Evolutionary conservation across 2,888 invertebrate genomes (phyloP), one percentile per base, ranked within the genome.

Genomic region (Dicroscelio sp.): DNA sequence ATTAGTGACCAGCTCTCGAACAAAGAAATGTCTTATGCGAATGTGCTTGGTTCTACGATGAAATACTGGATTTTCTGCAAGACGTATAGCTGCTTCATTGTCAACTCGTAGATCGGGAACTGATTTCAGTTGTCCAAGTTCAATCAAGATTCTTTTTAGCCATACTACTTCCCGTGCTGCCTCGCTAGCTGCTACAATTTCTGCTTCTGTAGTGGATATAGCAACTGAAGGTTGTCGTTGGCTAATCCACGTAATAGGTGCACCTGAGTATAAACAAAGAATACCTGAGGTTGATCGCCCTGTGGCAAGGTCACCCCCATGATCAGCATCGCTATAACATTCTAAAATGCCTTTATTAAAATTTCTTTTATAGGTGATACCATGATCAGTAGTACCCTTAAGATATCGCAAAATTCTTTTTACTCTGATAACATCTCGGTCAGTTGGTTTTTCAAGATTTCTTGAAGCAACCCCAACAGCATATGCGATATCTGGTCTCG

Each of bases 261-360:
- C 94, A 27, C 94, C 94, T 38, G 94, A 83, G 76, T 92, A 93
- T 25, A 69, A 88, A 10, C 93, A 86, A 1, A 95, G 83, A 0
- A 94, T 86, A 20, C 94, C 95, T 48, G 95, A 92, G 17, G 94
- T 95, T 75, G 94, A 95, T n/a, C 96, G 91, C 12, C 95, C 93
- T 27, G 95, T 95, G 43, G 83, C 93, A 35, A 71, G 43, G 43
- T 95, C 95, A 6, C 95, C 95, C 60, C 94, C 96, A 88, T 95
- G 96, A 92, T 96, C 96, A 43, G 96, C 95, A 93, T 96, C 95
- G 35, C 95, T 96, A 33, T 75, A 92, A 55, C 76, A 75, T 17
- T 79, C 67, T 10, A 89, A 27, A 65, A 60, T 2, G n/a, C 65
- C 86, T 48, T 30, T 52, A 17, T n/a, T 14, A 1, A n/a, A 12